Evolutionary conservation across 64 coral and sea anemone genomes (phyloP), one percentile per base, ranked within the genome.

Genomic region (Porites lutea): DNA sequence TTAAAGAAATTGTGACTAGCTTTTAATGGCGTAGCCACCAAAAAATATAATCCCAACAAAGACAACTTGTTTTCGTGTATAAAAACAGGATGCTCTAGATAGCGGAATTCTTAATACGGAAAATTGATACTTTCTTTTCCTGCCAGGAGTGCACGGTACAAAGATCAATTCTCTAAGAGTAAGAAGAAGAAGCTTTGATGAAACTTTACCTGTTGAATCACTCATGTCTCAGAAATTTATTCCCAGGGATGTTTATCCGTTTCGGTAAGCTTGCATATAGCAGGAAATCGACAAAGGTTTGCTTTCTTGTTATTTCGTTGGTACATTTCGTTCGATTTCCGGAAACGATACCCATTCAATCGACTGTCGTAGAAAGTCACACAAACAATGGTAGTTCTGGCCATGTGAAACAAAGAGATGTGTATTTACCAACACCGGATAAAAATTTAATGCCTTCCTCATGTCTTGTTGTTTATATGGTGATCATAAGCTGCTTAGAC

Each of bases 391-490:
- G 27, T 1, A 37, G 27, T 37, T 37, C 27, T 37, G 8, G 18
- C 6, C 16, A 60, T 51, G 70, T 58, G 67, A 88, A 72, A 88
- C 86, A 88, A 88, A 88, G 86, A 18, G 22, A 13, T 74, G 52
- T 13, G 70, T 74, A 47, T 74, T 75, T 74, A 88, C 52, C 86
- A 74, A 88, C 86, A 74, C 14, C 37, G 14, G 45, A 91, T 91
- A 67, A 78, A 93, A 93, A 65, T 79, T 93, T 93, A 93, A 93
- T 93, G 82, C 71, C 66, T 60, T 69, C 82, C 91, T 87, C 82
- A 87, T 93, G 91, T 71, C 79, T 78, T 46, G 79, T 73, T 88
- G 70, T 88, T 88, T 88, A 10, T 19, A 72, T 50, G 14, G 13
- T 71, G 8, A 88, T 63, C 48, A 62, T 72, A 47, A 82, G 79